Base-by-base conservation (phyloP, 2,888 invertebrate species). In the Andrena haemorrhoa region DNA sequence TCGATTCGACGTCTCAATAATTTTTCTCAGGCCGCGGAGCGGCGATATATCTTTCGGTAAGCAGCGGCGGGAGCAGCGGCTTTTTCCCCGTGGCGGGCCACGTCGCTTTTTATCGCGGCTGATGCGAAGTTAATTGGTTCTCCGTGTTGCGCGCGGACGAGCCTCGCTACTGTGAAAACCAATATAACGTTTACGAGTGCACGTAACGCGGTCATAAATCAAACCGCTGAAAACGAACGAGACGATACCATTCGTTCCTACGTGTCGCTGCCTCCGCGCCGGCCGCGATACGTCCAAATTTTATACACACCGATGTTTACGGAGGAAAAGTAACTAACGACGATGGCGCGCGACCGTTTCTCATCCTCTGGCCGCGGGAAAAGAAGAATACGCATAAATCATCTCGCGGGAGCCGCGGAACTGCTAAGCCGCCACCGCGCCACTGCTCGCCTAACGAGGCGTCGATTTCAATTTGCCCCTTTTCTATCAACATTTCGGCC, bases 161-260 rank as follows among this genome's bases (percentile, higher is more conserved):
- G 61, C 60, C 68, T 31, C 70, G 79, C 86, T 80, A 76, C 84
- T 64, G 81, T 75, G 84, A 76, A 88, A 86, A 84, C 88, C 84
- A 84, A 87, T 87, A 88, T 88, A 88, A 88, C 84, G 80, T 84
- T 87, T 86, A 87, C 84, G 87, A 86, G 84, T 84, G 79, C 85
- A 53, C 79, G 80, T 75, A 87, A 87, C 82, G 78, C 70, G 86
- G 73, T 78, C 88, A 78, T 87, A 87, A 88, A 86, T 86, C 86
- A 86, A 81, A 83, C 56, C 61, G 69, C 29, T 76, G 85, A 79
- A 83, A 87, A 87, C 85, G 87, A 85, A 83, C 78, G 85, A 82
- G 85, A 87, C 87, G 86, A 85, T 85, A 78, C 76, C 74, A 83
- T 80, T 84, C 74, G 41, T 68, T 63, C 61, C 47, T 26, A 23